Conservation (phyloP, 2,888 invertebrate species). For the Tenthredo distinguenda region DNA sequence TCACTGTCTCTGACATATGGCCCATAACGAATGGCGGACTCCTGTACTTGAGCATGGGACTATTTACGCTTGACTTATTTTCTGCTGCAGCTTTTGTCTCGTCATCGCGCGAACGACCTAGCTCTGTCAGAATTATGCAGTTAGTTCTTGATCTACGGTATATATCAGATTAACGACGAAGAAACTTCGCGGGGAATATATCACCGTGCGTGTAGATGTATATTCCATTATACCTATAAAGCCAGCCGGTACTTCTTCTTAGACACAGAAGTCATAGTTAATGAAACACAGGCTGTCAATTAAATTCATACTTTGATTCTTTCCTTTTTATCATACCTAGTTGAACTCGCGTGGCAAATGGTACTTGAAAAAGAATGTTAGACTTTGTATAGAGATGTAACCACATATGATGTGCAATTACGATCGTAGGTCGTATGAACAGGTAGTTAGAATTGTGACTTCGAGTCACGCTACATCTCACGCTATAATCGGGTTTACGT, state of each 20-base stretch:
- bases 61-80: constrained; percentile 17
- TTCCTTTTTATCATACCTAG: neutral
- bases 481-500: neutral
- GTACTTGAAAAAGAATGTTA: neutral
- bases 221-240: neutral
- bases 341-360: neutral
- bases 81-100: neutral
- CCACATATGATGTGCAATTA: neutral
- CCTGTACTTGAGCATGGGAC: neutral
- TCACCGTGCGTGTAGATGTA: neutral
- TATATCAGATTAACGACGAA: neutral
- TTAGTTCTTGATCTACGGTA: neutral
- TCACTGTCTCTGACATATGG: constrained; percentile 16
- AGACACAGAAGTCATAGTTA: neutral
- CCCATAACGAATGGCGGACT: neutral
- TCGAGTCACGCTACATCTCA: neutral
- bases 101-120: constrained; percentile 3
- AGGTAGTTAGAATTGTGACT: neutral
- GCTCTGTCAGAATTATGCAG: constrained; percentile 12
- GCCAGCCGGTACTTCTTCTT: neutral
- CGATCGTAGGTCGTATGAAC: neutral
- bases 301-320: neutral
- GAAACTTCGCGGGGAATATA: neutral
- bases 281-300: neutral
- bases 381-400: neutral